A percentile compares a stretch with the other conserved stretches of the same genome.
phyloP scores from a whole-genome alignment of 2,797 vertebrate species.

The Falco concolor region DNA sequence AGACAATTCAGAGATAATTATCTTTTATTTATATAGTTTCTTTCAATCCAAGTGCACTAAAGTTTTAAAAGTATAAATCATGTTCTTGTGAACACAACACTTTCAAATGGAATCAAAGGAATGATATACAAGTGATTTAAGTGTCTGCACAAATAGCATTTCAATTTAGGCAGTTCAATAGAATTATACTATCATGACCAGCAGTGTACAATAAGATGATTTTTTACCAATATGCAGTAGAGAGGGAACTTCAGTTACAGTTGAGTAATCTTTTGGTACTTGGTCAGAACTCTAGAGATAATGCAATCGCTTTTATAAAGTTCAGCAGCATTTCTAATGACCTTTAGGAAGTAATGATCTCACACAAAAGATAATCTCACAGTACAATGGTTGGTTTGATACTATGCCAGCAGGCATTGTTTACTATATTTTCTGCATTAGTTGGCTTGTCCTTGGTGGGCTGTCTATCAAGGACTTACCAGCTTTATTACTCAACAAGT shows the following conservation, averaged over 20 bases:
- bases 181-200: background rate
- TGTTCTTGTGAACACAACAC: background rate
- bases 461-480: background rate
- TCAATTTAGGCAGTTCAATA: background rate
- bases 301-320: background rate
- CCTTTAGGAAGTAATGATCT: constrained; percentile 2
- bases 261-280: constrained; percentile 21
- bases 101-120: background rate
- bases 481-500: background rate
- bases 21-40: background rate
- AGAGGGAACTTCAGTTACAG: background rate
- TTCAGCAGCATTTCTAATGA: constrained; percentile 12
- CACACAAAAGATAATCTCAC: background rate
- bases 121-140: background rate
- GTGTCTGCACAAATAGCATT: background rate
- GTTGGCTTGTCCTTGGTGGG: background rate
- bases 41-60: background rate
- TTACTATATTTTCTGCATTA: constrained; percentile 9
- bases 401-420: background rate
- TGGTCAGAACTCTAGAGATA: constrained; percentile 10
- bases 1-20: background rate
- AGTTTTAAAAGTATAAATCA: background rate
- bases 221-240: background rate
- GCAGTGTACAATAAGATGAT: background rate
- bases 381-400: constrained; percentile 9